Conservation (phyloP, 64 coral and sea anemone species). For the Montipora capricornis region DNA sequence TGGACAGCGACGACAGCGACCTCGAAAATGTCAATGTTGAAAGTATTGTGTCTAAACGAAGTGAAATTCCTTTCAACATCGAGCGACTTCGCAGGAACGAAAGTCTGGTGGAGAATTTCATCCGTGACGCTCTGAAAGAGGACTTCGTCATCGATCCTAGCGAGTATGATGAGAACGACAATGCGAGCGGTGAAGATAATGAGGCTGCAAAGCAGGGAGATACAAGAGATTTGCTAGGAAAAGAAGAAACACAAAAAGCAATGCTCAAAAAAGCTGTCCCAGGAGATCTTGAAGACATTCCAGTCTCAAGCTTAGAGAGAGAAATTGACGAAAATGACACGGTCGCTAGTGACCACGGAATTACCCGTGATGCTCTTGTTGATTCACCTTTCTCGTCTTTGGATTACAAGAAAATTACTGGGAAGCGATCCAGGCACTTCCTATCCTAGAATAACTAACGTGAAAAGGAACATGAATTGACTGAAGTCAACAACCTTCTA, state of each 20-base stretch:
- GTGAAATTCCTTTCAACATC: constrained; percentile 33
- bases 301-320: constrained; percentile 69
- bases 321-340: constrained; percentile 70
- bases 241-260: constrained; percentile 60
- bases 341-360: constrained; percentile 63
- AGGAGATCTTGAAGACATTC: constrained; percentile 63
- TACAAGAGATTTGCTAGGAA: constrained; percentile 63
- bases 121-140: constrained; percentile 57
- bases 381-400: constrained; percentile 68
- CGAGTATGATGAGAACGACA: background rate
- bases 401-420: constrained; percentile 66
- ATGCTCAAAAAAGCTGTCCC: constrained; percentile 56
- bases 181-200: constrained; percentile 2
- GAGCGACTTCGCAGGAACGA: constrained; percentile 52
- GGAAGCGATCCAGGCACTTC: constrained; percentile 62
- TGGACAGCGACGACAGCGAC: constrained; percentile 17
- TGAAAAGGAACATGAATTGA: background rate
- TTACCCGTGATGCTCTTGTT: constrained; percentile 60
- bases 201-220: constrained; percentile 40
- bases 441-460: background rate
- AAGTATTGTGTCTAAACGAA: constrained; percentile 57
- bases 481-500: no score
- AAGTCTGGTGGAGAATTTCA: constrained; percentile 58
- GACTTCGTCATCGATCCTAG: constrained; percentile 19
- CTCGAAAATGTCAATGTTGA: constrained; percentile 22